Base-by-base conservation (phyloP, 2,888 invertebrate species). In the Dusona sp. region DNA sequence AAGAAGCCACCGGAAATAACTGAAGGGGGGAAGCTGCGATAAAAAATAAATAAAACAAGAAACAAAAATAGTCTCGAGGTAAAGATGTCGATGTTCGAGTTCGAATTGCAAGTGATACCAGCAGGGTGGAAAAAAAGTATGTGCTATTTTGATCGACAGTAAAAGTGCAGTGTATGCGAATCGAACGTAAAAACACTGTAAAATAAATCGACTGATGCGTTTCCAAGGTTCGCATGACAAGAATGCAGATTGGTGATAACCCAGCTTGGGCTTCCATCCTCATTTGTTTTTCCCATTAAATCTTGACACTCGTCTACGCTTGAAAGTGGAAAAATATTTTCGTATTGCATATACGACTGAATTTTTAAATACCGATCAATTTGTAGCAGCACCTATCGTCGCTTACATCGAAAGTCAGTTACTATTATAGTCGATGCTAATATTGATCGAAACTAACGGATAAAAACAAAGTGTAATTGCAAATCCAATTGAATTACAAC, bases 201-300 rank as follows among this genome's bases (percentile, higher is more conserved):
- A 90, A 89, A 88, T 88, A 89, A 90, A 90, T 89, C 87, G 90
- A 87, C 73, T 61, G 64, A 8, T 42, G 25, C 25, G 51, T 57
- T 45, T 22, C 33, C 19, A 42, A n/a, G 19, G 73, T 45, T 80
- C 57, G 68, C 65, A 84, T 77, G 45, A 85, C 70, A 70, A 81
- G 79, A 85, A 85, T 79, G 90, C 88, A 88, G 88, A 88, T 89
- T 87, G 90, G 84, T 88, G 89, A 91, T 91, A 91, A 91, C 88
- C 89, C 87, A 51, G 80, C 86, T 85, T 88, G 87, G 16, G 75
- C 64, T 51, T 65, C 42, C 45, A 64, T n/a, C n/a, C 89, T 91
- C 91, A 92, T 91, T 92, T 91, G 91, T 92, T 91, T 91, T 73
- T 87, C 75, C 88, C 88, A 88, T 90, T 89, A 91, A 92, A 92